Base-by-base conservation (phyloP, 2,888 invertebrate species). In the Limnephilus auricula region DNA sequence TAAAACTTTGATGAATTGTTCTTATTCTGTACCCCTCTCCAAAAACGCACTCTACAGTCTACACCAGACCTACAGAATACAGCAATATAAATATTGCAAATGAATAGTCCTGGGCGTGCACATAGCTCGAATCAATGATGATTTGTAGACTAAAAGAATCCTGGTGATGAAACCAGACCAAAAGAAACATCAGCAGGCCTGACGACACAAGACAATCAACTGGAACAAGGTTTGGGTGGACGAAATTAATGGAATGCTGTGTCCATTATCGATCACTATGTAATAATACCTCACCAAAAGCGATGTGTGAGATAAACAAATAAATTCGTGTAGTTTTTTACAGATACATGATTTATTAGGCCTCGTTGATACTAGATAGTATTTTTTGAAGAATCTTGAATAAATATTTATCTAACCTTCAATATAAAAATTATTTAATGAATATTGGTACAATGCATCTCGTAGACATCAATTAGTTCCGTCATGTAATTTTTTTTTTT, bases 401-500 rank as follows among this genome's bases (percentile, higher is more conserved):
- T 82, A 32, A 82, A 15, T 34, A 82, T 25, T 37, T 34, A 34
- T 32, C 85, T 30, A 25, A 65, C 50, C 87, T 65, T 87, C 65
- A 32, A 6, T 15, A 65, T 34, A 78, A 87, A 87, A 78, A 34
- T 78, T 45, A 78, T 87, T 50, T 65, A 78, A 87, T 87, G 87
- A 87, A 78, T n/a, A 45, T 83, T 89, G 32, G 30, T 87, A 91
- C 91, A 91, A 91, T 88, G 83, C 86, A 87, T 82, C 80, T 65
- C 37, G 34, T 79, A 50, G 31, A 82, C 83, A 91, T 89, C 91
- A 91, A 91, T 91, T 91, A 91, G 91, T 91, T 91, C 89, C 91
- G 88, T 91, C 91, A 82, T 84, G 45, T 90, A 50, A 32, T n/a
- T n/a, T n/a, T 34, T 79, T 85, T 2, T 45, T 82, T 79, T 80